Base-by-base conservation (phyloP, 2,888 invertebrate genomes). In the Hirtodrosophila confusa region DNA sequence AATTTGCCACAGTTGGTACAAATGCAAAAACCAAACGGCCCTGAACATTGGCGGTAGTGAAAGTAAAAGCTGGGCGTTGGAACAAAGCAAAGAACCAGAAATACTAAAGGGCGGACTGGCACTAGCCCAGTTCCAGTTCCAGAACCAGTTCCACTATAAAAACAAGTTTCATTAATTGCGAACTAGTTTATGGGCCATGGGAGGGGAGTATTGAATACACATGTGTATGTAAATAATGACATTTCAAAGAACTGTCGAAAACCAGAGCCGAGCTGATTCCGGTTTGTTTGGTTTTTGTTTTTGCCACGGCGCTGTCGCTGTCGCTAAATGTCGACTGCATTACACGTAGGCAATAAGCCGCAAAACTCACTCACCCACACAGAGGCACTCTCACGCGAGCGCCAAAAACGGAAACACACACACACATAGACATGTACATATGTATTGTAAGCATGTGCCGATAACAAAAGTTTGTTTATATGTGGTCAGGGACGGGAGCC, bases 191-290 rank as follows among this genome's bases (percentile, higher is more conserved):
- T 33, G 27, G 10, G 12, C 43, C 41, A 44, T 12, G 31, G 10
- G 31, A 29, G 27, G 5, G 27, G 10, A 31, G 29, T 23, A 44
- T 29, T 11, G 27, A 9, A 37, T 11, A 27, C 24, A n/a, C 23
- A 12, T 31, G 7, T 9, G 9, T 31, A 31, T 7, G 7, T 9
- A 31, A 8, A 9, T 50, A 78, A 64, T 75, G 62, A 64, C 53
- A 55, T 61, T n/a, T 3, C 6, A 24, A 68, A 79, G 62, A 79
- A 76, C 54, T 64, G 70, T 51, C 68, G 31, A 68, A 70, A 74
- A 63, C 5, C 9, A 9, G 37, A 35, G 24, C 31, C 8, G 11
- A 37, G 11, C 10, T 23, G 49, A 48, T 53, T 51, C 77, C 69
- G 77, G 78, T 77, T 78, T 69, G 31, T 56, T 69, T 61, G 29